A percentile compares a stretch with the other conserved stretches of the same genome.
Conservation (phyloP, 2,113 vertebrate species). For the Paratilapia polleni region DNA sequence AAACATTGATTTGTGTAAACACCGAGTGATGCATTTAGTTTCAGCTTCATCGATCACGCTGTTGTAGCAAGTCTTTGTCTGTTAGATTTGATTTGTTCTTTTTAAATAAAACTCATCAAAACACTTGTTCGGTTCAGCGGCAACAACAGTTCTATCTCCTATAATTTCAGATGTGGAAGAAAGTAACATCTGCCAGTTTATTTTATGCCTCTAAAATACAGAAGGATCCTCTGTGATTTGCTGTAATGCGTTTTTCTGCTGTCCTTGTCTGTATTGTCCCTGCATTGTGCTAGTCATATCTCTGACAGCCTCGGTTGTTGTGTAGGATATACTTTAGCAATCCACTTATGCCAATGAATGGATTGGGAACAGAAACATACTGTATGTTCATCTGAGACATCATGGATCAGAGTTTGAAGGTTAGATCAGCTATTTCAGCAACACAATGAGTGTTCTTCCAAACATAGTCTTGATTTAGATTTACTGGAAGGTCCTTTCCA, state of each 20-base stretch:
- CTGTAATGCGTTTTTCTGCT: constrained; percentile 42
- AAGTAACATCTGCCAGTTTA: constrained; percentile 14
- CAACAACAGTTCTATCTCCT: not conserved
- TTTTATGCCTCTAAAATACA: constrained; percentile 5
- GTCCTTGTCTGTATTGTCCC: not conserved
- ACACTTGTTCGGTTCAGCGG: not conserved
- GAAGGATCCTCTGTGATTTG: not conserved
- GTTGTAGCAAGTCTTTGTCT: not conserved
- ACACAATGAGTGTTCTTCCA: not conserved
- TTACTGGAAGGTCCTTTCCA: not conserved
- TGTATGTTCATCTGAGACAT: not conserved
- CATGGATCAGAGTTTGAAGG: constrained; percentile 9
- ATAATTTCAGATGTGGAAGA: constrained; percentile 16
- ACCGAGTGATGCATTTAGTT: not conserved
- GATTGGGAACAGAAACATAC: not conserved
- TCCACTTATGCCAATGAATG: constrained; percentile 12
- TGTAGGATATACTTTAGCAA: not conserved
- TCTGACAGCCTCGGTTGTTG: not conserved
- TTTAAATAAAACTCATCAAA: constrained; percentile 19
- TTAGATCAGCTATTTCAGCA: not conserved
- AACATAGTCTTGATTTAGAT: constrained; percentile 11
- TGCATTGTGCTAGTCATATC: constrained; percentile 22
- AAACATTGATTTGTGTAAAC: constrained; percentile 31
- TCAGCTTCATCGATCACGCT: constrained; percentile 22
- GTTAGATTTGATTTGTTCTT: constrained; percentile 22